Percentiles rank a stretch among this genome's conserved stretches.
Evolutionary conservation across 92 coral and sea anemone genomes (phyloP).

Genomic region (Hydrozoanthus gracilis): DNA sequence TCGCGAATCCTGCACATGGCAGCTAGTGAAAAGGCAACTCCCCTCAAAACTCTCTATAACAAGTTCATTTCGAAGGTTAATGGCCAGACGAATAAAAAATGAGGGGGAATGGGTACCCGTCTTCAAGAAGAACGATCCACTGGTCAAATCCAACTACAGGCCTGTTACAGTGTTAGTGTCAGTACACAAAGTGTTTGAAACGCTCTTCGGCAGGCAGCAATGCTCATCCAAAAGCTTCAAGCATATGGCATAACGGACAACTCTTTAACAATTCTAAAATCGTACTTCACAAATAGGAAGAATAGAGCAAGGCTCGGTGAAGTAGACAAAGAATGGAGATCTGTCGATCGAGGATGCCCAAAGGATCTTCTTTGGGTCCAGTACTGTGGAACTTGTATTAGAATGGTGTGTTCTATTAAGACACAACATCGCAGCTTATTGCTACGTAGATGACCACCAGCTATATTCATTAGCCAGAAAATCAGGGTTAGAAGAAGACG

Average conservation of each 20-base stretch:
- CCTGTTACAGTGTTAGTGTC: not conserved
- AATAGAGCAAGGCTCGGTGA: conserved; percentile 1
- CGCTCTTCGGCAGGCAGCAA: not conserved
- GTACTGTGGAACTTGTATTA: not conserved
- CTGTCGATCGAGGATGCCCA: not conserved
- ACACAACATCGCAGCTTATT: not conserved
- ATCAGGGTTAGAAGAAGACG: not conserved
- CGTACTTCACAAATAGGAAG: not conserved
- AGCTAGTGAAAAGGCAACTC: not conserved
- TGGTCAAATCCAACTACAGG: not conserved
- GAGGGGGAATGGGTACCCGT: not conserved
- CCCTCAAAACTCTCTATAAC: not conserved
- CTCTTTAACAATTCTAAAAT: not conserved
- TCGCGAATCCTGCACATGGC: not conserved
- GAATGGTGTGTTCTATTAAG: not conserved
- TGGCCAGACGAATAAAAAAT: not conserved
- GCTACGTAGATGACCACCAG: not conserved
- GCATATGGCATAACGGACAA: conserved; percentile 7
- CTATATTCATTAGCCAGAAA: not conserved
- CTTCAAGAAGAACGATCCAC: not conserved
- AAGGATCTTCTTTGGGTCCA: not conserved
- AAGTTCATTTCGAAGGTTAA: not conserved
- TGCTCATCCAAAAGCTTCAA: not conserved
- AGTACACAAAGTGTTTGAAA: not conserved
- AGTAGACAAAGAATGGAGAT: not conserved